phyloP scores from a whole-genome alignment of 2,888 invertebrate genomes.

The Imbricaverruca yamaguchii region DNA sequence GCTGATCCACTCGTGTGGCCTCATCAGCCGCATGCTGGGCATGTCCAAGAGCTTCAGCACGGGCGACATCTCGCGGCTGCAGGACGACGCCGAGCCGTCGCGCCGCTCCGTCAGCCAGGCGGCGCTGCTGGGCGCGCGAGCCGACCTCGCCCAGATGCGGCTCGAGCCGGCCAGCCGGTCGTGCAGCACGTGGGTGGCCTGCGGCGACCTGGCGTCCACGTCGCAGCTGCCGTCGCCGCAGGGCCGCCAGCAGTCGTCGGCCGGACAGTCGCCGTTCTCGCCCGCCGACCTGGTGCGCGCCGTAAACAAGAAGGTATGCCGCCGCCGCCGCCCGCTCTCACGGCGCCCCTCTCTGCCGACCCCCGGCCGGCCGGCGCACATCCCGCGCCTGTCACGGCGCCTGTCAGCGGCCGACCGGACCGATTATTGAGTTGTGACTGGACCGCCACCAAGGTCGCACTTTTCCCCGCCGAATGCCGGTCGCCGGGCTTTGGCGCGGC shows the following conservation, averaged over 20 bases:
- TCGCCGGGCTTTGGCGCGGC: not conserved
- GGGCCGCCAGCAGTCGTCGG: constrained; percentile 37
- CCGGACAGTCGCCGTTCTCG: constrained; percentile 46
- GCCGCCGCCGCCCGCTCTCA: not conserved
- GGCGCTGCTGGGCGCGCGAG: constrained; percentile 24
- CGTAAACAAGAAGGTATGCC: constrained; percentile 64
- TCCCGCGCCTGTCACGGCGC: too few species aligned
- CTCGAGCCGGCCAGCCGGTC: constrained; percentile 59
- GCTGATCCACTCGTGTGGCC: constrained; percentile 68
- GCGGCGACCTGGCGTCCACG: constrained; percentile 64
- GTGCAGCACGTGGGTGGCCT: constrained; percentile 80
- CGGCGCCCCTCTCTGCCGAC: too few species aligned
- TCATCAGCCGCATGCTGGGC: constrained; percentile 67
- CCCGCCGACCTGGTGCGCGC: constrained; percentile 62
- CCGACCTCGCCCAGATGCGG: constrained; percentile 44
- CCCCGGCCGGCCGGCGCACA: not conserved
- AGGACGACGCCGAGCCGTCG: constrained; percentile 12
- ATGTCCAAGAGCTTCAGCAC: constrained; percentile 78
- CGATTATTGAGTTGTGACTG: not conserved
- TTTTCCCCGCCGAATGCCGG: not conserved
- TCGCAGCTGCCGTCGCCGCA: constrained; percentile 78
- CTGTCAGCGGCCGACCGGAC: constrained; percentile 56
- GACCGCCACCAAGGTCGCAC: not conserved
- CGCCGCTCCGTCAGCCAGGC: not conserved
- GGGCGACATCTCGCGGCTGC: constrained; percentile 57